Percentiles rank a stretch among this genome's conserved stretches.
These are phyloP conservation scores for Hydroisotoma schaefferi DNA, from an alignment of 2,888 invertebrate species.

Conservation along the genomic window DNA sequence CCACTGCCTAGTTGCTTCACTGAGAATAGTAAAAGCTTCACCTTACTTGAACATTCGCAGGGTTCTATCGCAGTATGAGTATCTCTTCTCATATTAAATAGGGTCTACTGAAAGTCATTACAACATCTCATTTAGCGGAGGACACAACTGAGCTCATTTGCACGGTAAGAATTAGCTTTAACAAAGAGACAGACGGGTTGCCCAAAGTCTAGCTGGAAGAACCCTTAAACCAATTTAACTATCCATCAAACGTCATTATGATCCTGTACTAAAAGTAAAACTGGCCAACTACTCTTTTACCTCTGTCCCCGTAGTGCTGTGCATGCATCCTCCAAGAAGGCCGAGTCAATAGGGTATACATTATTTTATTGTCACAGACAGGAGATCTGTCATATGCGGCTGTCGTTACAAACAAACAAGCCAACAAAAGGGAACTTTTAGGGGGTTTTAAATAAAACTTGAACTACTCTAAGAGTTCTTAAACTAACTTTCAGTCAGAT, in stretches of 20 bases:
- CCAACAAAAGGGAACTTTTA: background rate
- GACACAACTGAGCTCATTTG: constrained; percentile 2
- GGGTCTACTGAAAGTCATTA: background rate
- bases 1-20: no score
- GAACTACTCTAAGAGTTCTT: background rate
- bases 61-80: no score
- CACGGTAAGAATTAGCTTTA: constrained; percentile 4
- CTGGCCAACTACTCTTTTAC: constrained; percentile 11
- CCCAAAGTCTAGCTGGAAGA: background rate
- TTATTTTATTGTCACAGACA: constrained; percentile 11
- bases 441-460: background rate
- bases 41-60: no score
- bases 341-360: no score
- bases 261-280: constrained; percentile 20
- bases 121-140: background rate
- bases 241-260: constrained; percentile 28
- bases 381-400: constrained; percentile 9
- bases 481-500: no score
- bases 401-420: constrained; percentile 7
- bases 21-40: no score
- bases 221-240: constrained; percentile 30
- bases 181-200: constrained; percentile 5
- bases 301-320: background rate
- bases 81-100: background rate
- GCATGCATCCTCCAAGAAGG: no score